A percentile compares a stretch with the other conserved stretches of the same genome.
Conservation (phyloP, 2,113 vertebrate species). For the Phoenicopterus ruber region DNA sequence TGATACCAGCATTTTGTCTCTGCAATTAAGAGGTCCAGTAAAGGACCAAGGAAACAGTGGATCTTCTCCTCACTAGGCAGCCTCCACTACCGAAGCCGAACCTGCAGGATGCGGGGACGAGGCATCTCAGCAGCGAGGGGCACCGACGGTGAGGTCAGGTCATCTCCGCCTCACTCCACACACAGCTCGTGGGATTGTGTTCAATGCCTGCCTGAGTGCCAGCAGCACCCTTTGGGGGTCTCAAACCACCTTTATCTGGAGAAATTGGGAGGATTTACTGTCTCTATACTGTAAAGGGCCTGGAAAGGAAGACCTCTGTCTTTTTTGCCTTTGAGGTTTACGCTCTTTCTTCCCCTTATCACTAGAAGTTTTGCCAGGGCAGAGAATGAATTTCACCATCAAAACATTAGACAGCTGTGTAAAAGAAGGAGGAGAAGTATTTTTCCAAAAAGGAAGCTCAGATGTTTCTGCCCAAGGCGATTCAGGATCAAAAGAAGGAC, state of each 20-base stretch:
- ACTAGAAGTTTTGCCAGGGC: constrained; percentile 4
- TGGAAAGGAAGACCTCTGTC: background rate
- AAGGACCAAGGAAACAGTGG: background rate
- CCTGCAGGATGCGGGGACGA: background rate
- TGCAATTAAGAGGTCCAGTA: background rate
- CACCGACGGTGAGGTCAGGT: background rate
- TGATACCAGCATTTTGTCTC: background rate
- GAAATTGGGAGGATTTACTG: background rate
- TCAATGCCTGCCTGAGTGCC: background rate
- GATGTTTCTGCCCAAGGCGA: constrained; percentile 52
- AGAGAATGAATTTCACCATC: background rate
- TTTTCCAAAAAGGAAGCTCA: constrained; percentile 34
- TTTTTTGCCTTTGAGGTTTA: constrained; percentile 23
- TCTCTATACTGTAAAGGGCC: background rate
- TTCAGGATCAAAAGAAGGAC: constrained; percentile 52
- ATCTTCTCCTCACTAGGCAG: background rate
- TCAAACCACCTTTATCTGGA: background rate
- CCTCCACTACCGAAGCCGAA: background rate
- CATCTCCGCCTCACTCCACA: background rate
- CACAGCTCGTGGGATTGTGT: background rate
- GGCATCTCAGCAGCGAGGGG: background rate
- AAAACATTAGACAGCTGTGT: constrained; percentile 28
- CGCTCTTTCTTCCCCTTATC: constrained; percentile 14
- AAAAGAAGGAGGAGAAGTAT: background rate
- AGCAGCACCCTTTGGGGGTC: background rate